Conservation (phyloP, 2,888 invertebrate species). For the Listrodromus nycthemerus region DNA sequence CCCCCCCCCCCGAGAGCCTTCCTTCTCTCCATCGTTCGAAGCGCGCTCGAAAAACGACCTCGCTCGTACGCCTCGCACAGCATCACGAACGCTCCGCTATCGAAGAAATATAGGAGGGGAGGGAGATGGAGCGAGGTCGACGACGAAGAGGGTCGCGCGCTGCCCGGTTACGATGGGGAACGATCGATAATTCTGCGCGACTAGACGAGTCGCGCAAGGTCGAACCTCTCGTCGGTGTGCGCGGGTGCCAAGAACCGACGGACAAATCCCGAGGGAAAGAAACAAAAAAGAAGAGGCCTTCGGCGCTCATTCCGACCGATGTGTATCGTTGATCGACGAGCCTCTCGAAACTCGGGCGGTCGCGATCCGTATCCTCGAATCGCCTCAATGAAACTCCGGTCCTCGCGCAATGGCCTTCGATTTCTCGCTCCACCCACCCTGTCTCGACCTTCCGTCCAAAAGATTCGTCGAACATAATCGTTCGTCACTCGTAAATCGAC, state of each 20-base stretch:
- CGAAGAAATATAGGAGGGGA: slow-evolving; percentile 27
- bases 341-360: slow-evolving; percentile 51
- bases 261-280: slow-evolving; percentile 20
- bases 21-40: neutral
- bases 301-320: slow-evolving; percentile 37
- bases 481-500: slow-evolving; percentile 57
- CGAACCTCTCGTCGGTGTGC: slow-evolving; percentile 45
- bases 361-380: slow-evolving; percentile 45
- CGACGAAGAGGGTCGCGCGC: slow-evolving; percentile 47
- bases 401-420: slow-evolving; percentile 54
- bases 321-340: slow-evolving; percentile 64
- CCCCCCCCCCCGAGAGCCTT: slow-evolving; percentile 5
- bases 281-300: neutral
- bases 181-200: slow-evolving; percentile 61
- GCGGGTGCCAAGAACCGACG: slow-evolving; percentile 31
- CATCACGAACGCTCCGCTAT: neutral
- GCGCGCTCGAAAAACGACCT: neutral
- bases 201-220: slow-evolving; percentile 62
- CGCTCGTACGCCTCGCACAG: neutral
- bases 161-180: slow-evolving; percentile 45
- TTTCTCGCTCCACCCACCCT: slow-evolving; percentile 63
- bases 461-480: slow-evolving; percentile 58
- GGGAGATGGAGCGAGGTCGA: slow-evolving; percentile 46
- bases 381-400: slow-evolving; percentile 57
- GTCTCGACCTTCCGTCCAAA: slow-evolving; percentile 52